Evolutionary conservation across 1,140 invertebrate genomes (phyloP).

Genomic region (Meteorus sp.): DNA sequence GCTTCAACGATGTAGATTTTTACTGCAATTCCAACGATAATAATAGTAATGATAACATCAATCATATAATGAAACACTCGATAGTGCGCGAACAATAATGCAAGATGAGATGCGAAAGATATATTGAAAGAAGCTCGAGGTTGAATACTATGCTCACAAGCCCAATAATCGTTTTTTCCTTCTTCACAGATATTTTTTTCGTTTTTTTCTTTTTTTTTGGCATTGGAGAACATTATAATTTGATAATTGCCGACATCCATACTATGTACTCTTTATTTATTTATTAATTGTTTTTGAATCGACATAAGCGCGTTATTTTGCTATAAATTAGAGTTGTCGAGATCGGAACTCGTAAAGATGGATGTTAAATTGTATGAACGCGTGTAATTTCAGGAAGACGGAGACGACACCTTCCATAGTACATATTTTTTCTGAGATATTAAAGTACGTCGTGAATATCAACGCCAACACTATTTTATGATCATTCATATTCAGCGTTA

Average conservation of each 20-base stretch:
- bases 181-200: constrained; percentile 2
- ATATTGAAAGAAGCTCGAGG: constrained; percentile 30
- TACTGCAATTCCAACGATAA: neutral
- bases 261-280: neutral
- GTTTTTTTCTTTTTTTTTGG: constrained; percentile 27
- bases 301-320: constrained; percentile 14
- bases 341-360: constrained; percentile 16
- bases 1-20: constrained; percentile 35
- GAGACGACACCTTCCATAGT: neutral
- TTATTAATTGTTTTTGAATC: constrained; percentile 10
- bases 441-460: neutral
- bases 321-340: constrained; percentile 16
- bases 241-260: constrained; percentile 10
- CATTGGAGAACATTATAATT: constrained; percentile 30
- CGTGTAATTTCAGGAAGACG: neutral
- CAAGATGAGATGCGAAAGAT: constrained; percentile 29
- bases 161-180: constrained; percentile 11
- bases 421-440: neutral
- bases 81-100: constrained; percentile 29
- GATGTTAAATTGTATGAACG: neutral
- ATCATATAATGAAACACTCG: constrained; percentile 3
- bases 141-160: constrained; percentile 35
- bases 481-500: too few relatives aligned
- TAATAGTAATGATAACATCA: neutral
- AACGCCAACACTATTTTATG: neutral